Base-by-base conservation (phyloP, 2,888 invertebrate species). In the Euproctis similis region DNA sequence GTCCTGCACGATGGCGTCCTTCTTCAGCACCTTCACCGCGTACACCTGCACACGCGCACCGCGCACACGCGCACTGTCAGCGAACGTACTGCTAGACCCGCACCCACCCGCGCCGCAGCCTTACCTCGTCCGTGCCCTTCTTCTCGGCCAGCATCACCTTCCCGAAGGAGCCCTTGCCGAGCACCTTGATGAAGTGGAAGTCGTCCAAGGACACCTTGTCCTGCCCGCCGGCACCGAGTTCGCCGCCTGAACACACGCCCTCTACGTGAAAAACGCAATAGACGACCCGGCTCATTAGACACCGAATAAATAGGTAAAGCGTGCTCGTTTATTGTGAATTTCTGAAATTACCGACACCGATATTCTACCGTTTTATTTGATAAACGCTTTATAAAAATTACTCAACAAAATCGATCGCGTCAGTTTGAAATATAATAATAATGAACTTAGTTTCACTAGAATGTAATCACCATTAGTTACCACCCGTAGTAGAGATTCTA, bases 111-210 rank as follows among this genome's bases (percentile, higher is more conserved):
- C 4, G n/a, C 17, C 4, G 2, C 4, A 19, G 2, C 1, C 32
- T 10, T 34, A 80, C 86, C 86, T 98, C 97, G 34, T 97, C 97
- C 9, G 93, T 91, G 46, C 92, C 93, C 75, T 94, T 95, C 70
- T 92, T 92, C 81, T 98, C 98, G 0, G 98, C 98, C 37, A 98
- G 84, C 96, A 98, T 97, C 28, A 98, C 98, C 88, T 98, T 99
- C 34, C 98, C 98, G 80, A 99, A 99, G 66, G 97, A 97, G 28
- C 98, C 98, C 85, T 99, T 99, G 42, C 98, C 98, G 40, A 99
- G 88, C 52, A 99, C 98, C 87, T 99, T 99, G 68, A 98, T 95
- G 81, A 99, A 98, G 69, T 91, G 90, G 82, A 98, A 99, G 86
- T 98, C 97, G 30, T 91, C 89, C 44, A 96, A 86, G 39, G 90